Evolutionary conservation across 2,113 vertebrate genomes (phyloP).

Genomic region (Cromileptes altivelis): DNA sequence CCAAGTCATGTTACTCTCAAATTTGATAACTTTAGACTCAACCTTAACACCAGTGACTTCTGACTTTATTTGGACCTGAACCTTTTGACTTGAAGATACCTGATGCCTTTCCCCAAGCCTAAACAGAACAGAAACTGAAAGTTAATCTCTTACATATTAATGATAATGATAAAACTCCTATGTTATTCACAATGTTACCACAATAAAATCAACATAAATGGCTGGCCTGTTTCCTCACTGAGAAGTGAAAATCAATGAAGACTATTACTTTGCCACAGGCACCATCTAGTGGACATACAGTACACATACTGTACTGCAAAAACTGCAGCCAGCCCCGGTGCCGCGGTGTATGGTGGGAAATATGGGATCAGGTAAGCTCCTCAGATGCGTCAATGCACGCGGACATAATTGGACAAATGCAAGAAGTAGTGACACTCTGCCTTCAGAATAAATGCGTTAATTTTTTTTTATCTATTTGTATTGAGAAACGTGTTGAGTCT

Average conservation of each 20-base stretch:
- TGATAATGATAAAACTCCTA: no score
- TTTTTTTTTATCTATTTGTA: no score
- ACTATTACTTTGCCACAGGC: conserved; percentile 1
- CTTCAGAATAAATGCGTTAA: conserved; percentile 56
- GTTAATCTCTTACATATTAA: no score
- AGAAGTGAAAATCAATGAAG: neutral
- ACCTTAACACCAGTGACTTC: no score
- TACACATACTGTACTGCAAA: neutral
- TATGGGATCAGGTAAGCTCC: conserved; percentile 79
- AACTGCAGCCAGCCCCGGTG: neutral
- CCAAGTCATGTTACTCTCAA: no score
- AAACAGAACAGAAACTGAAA: no score
- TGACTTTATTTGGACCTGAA: no score
- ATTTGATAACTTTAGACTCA: no score
- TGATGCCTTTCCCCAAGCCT: no score
- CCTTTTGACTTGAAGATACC: no score
- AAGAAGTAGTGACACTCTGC: neutral
- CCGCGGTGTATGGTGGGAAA: conserved; percentile 80
- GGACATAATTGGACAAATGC: neutral
- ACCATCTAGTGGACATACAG: conserved; percentile 37
- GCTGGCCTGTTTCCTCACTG: neutral
- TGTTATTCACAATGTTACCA: no score
- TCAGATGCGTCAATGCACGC: neutral
- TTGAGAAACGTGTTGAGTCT: no score
- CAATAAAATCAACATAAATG: neutral